Evolutionary conservation across 2,888 invertebrate genomes (phyloP).

Genomic region (Zaprionus lineosus): DNA sequence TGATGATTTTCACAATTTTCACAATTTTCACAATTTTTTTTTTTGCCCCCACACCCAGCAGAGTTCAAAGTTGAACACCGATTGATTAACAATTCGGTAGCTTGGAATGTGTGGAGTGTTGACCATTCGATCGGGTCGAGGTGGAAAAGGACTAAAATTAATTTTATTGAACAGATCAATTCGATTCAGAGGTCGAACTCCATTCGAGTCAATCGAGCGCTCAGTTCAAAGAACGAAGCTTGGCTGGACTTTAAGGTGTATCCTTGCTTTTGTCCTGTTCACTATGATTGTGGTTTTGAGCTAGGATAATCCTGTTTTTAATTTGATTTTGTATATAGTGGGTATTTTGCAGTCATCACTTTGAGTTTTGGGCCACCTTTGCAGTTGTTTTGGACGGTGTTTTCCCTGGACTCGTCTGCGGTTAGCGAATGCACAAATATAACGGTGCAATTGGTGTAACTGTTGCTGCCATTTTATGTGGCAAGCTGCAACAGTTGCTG

Average conservation of each 20-base stretch:
- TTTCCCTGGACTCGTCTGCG: conserved; percentile 10
- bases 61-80: neutral
- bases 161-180: too few relatives aligned
- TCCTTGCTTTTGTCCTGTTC: too few relatives aligned
- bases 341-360: neutral
- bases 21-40: too few relatives aligned
- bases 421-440: conserved; percentile 28
- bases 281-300: too few relatives aligned
- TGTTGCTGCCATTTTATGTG: conserved; percentile 35
- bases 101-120: too few relatives aligned
- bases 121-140: too few relatives aligned
- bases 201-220: too few relatives aligned
- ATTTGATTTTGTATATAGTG: neutral
- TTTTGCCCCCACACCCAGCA: conserved; percentile 17
- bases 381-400: neutral
- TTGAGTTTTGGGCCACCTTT: neutral
- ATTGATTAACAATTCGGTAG: too few relatives aligned
- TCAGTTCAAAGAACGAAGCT: too few relatives aligned
- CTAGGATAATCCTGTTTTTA: too few relatives aligned
- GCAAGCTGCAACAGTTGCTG: conserved; percentile 42
- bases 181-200: too few relatives aligned
- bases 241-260: neutral
- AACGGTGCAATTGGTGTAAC: conserved; percentile 15
- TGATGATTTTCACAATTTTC: conserved; percentile 28
- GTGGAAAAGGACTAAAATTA: too few relatives aligned